These are phyloP conservation scores for Laupala kohalensis DNA, from an alignment of 1,140 invertebrate genomes.

Conservation along the genomic window DNA sequence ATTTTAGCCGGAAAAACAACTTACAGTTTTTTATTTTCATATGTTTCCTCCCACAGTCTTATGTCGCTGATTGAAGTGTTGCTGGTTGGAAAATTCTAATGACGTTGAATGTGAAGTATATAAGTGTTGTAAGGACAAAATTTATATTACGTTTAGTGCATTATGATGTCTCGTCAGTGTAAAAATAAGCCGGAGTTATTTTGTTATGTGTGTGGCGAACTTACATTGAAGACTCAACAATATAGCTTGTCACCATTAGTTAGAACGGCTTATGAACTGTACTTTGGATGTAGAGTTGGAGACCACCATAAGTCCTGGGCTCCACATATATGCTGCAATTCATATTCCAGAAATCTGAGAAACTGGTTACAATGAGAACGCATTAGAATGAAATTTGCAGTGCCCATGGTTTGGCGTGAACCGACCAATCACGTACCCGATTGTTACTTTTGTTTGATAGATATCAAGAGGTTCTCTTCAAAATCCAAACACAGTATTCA, in stretches of 20 bases:
- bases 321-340: slow-evolving; percentile 13
- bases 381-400: slow-evolving; percentile 10
- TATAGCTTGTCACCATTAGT: slow-evolving; percentile 4
- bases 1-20: background rate
- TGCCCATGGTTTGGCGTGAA: slow-evolving; percentile 20
- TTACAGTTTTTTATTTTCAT: background rate
- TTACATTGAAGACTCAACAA: slow-evolving; percentile 8
- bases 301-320: slow-evolving; percentile 19
- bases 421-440: slow-evolving; percentile 18
- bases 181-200: background rate
- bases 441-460: slow-evolving; percentile 21
- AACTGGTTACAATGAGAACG: too few relatives aligned
- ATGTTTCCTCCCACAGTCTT: slow-evolving; percentile 1
- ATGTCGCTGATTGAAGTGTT: background rate
- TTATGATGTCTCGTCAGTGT: slow-evolving; percentile 1
- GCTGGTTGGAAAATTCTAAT: background rate
- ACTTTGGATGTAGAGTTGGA: slow-evolving; percentile 8
- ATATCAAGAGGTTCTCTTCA: slow-evolving; percentile 14
- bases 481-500: slow-evolving; percentile 6
- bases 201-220: slow-evolving; percentile 7
- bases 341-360: slow-evolving; percentile 17
- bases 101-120: background rate
- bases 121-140: background rate
- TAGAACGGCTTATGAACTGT: slow-evolving; percentile 4
- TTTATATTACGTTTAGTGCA: background rate